These are phyloP conservation scores for Okapia johnstoni DNA, from an alignment of 2,113 vertebrate species.

Conservation along the genomic window DNA sequence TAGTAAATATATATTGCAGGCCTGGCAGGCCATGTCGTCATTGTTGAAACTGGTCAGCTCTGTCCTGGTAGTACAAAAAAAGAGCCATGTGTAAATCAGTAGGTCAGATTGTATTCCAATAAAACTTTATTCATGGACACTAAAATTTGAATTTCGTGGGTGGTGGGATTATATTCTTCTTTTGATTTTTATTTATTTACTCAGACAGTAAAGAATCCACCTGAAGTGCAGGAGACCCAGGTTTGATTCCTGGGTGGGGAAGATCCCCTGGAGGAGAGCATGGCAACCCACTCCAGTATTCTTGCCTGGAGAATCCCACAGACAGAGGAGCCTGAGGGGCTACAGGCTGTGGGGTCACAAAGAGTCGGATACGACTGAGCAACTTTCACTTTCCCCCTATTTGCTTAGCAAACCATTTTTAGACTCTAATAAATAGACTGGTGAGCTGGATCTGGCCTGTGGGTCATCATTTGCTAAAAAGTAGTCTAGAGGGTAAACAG, in stretches of 20 bases:
- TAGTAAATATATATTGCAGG: background rate
- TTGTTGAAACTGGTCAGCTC: background rate
- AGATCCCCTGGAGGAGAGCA: background rate
- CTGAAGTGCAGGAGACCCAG: background rate
- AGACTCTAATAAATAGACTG: background rate
- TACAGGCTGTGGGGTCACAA: background rate
- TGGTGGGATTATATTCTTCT: background rate
- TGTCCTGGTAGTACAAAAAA: background rate
- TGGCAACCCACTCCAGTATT: background rate
- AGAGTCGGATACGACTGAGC: rapidly evolving
- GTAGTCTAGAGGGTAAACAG: background rate
- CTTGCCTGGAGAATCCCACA: background rate
- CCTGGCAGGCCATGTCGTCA: background rate
- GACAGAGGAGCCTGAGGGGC: background rate
- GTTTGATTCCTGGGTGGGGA: background rate
- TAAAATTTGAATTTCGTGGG: background rate
- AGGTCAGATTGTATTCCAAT: background rate
- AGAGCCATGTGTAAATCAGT: background rate
- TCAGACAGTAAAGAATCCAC: background rate
- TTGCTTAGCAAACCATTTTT: background rate
- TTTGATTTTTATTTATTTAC: background rate
- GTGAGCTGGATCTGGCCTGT: background rate
- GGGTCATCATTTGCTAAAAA: background rate
- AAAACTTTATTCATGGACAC: background rate
- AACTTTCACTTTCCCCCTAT: background rate